Base-by-base conservation (phyloP, 2,888 invertebrate species). In the Dastarcus helophoroides region DNA sequence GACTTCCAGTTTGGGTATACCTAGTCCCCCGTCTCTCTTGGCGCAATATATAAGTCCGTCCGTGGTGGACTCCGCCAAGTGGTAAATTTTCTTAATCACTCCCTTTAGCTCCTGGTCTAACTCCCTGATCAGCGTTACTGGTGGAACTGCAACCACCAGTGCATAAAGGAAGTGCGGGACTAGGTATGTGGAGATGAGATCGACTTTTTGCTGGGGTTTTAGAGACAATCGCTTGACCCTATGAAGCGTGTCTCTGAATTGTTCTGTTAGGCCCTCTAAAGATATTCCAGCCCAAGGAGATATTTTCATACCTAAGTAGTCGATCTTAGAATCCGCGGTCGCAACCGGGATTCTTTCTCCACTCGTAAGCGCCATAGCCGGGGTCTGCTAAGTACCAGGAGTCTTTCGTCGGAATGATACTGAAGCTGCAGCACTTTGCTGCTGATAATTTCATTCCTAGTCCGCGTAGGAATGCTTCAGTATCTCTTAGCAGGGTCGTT, bases 201-300 rank as follows among this genome's bases (percentile, higher is more conserved):
- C 46, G 6, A 60, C 29, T 39, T 56, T 46, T 33, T 62, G 60
- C 31, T 54, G 54, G 3, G 58, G 60, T 36, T 60, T 60, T 6
- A n/a, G n/a, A n/a, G n/a, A n/a, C n/a, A n/a, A n/a, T n/a, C n/a
- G n/a, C n/a, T n/a, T n/a, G n/a, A n/a, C n/a, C n/a, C n/a, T n/a
- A n/a, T n/a, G n/a, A n/a, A n/a, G n/a, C n/a, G n/a, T n/a, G n/a
- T n/a, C n/a, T n/a, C n/a, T n/a, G n/a, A n/a, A n/a, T n/a, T n/a
- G n/a, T n/a, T n/a, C n/a, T n/a, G n/a, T n/a, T n/a, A n/a, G n/a
- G n/a, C n/a, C n/a, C n/a, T n/a, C n/a, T n/a, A n/a, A n/a, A n/a
- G n/a, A n/a, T 10, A 46, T 22, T 4, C 46, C 46, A 1, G 34
- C 32, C 49, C 48, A 37, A 41, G 50, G 41, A 42, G 45, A 46